These are phyloP conservation scores for Hemiscyllium ocellatum DNA, from an alignment of 2,113 vertebrate species.

Conservation along the genomic window DNA sequence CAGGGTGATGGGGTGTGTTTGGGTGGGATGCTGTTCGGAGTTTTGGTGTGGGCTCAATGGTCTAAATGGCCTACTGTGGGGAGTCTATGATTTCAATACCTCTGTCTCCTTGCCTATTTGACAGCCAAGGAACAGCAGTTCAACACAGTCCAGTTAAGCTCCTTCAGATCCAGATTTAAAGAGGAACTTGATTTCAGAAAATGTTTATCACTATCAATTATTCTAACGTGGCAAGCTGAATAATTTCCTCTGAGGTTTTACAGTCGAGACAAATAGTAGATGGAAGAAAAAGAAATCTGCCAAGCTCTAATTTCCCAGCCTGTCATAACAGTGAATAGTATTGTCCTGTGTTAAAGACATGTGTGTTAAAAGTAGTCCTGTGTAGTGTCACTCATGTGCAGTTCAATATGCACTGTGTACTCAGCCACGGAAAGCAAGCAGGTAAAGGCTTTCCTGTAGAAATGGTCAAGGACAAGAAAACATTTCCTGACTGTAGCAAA, in stretches of 20 bases:
- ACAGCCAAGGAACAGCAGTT: too few species aligned
- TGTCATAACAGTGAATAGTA: too few species aligned
- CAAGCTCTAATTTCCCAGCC: too few species aligned
- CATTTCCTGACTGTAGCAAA: not conserved
- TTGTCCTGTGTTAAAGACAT: not conserved
- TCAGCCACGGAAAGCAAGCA: not conserved
- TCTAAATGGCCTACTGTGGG: too few species aligned
- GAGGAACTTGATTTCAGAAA: not conserved
- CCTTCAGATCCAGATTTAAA: not conserved
- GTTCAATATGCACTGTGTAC: not conserved
- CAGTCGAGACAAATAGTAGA: not conserved
- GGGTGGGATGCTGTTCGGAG: too few species aligned
- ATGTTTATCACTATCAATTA: not conserved
- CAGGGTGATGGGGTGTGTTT: too few species aligned
- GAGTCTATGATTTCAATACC: too few species aligned
- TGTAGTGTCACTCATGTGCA: not conserved
- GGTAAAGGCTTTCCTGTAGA: not conserved
- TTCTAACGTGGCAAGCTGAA: not conserved
- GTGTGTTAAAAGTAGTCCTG: too few species aligned
- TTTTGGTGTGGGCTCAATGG: too few species aligned
- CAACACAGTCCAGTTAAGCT: not conserved
- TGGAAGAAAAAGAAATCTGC: not conserved
- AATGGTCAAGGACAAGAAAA: not conserved
- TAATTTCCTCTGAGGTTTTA: not conserved
- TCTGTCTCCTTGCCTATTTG: not conserved